phyloP scores from a whole-genome alignment of 2,888 invertebrate genomes.

The Drosophila trichaetosa region DNA sequence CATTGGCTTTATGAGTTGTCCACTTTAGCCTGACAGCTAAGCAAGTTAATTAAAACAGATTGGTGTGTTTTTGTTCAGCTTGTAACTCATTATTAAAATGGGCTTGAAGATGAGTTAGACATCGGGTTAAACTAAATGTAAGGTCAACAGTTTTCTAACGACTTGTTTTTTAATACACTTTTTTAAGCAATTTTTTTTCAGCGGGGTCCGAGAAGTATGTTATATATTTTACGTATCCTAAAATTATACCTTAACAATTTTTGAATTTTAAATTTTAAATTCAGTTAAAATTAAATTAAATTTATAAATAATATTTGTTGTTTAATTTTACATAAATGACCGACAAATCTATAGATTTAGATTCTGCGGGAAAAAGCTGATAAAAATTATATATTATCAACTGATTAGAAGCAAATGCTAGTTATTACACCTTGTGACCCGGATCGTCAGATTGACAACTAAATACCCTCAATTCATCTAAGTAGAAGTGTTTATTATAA shows the following conservation, averaged over 20 bases:
- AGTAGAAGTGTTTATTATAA: neutral
- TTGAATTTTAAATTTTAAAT: neutral
- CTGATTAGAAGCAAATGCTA: neutral
- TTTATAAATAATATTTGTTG: neutral
- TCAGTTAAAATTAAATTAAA: neutral
- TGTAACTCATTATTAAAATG: conserved; percentile 20
- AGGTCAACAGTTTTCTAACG: conserved; percentile 9
- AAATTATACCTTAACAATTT: conserved; percentile 36
- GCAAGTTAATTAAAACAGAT: conserved; percentile 22
- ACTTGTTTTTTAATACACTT: neutral
- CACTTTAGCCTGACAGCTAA: conserved; percentile 19
- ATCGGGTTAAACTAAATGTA: neutral
- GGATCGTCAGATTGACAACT: neutral
- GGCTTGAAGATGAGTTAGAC: neutral
- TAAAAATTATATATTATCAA: neutral
- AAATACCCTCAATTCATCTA: neutral
- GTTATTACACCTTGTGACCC: neutral
- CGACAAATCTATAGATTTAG: neutral
- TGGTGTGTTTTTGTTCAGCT: conserved; percentile 3
- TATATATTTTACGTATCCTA: conserved; percentile 3
- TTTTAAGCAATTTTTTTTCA: neutral
- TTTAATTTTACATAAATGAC: neutral
- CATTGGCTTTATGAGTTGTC: conserved; percentile 8
- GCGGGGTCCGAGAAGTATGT: conserved; percentile 38
- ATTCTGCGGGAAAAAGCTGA: neutral